phyloP scores from a whole-genome alignment of 2,888 invertebrate genomes.

The Drosophila neutralis region DNA sequence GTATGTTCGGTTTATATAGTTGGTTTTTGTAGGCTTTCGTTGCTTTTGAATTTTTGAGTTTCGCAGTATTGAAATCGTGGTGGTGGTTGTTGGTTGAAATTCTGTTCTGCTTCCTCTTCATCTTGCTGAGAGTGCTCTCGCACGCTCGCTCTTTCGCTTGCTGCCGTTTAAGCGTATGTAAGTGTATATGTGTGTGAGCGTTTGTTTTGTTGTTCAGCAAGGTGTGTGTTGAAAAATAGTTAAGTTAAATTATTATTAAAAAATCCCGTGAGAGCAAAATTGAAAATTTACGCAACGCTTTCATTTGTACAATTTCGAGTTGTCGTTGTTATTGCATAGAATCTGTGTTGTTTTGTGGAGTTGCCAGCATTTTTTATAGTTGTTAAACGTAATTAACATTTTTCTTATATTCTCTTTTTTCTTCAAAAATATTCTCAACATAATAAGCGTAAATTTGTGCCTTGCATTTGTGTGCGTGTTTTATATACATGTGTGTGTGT shows the following conservation, averaged over 20 bases:
- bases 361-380: slow-evolving; percentile 22
- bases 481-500: slow-evolving; percentile 24
- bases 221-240: slow-evolving; percentile 71
- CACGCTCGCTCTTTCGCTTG: slow-evolving; percentile 30
- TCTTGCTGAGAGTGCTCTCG: slow-evolving; percentile 45
- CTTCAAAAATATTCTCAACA: slow-evolving; percentile 76
- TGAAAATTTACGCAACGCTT: slow-evolving; percentile 41
- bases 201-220: slow-evolving; percentile 58
- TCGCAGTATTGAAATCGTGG: slow-evolving; percentile 82
- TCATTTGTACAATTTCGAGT: slow-evolving; percentile 6
- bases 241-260: slow-evolving; percentile 66
- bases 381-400: slow-evolving; percentile 59
- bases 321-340: slow-evolving; percentile 4
- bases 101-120: slow-evolving; percentile 56
- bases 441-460: slow-evolving; percentile 73
- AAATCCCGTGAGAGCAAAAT: slow-evolving; percentile 39
- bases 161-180: slow-evolving; percentile 14
- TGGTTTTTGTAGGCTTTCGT: slow-evolving; percentile 79
- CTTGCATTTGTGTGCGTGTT: slow-evolving; percentile 33
- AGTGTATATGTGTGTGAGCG: slow-evolving; percentile 32
- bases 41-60: slow-evolving; percentile 78
- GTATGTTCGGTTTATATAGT: slow-evolving; percentile 52
- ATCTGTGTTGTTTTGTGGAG: slow-evolving; percentile 6
- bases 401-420: slow-evolving; percentile 54
- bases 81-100: slow-evolving; percentile 72